Evolutionary conservation across 2,888 invertebrate species (phyloP).

Genomic region (Polietes domitor): DNA sequence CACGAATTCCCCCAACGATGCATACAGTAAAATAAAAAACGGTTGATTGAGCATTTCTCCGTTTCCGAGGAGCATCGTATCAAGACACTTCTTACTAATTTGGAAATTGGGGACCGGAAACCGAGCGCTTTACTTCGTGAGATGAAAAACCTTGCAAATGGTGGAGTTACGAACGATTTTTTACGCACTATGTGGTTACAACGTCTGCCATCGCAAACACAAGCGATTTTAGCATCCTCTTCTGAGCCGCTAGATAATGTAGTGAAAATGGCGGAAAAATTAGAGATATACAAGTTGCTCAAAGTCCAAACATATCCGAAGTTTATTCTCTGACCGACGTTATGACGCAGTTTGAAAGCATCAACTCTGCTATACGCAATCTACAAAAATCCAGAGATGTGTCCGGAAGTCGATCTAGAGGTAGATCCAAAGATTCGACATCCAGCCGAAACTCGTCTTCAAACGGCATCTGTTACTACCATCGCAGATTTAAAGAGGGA

Average conservation of each 20-base stretch:
- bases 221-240: slow-evolving; percentile 31
- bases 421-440: background rate
- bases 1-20: no score
- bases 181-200: slow-evolving; percentile 25
- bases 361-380: no score
- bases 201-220: slow-evolving; percentile 31
- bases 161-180: slow-evolving; percentile 19
- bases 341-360: no score
- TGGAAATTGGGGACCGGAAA: slow-evolving; percentile 42
- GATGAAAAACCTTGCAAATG: slow-evolving; percentile 26
- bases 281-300: background rate
- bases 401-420: no score
- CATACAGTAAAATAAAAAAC: background rate
- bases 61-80: slow-evolving; percentile 38
- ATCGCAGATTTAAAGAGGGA: background rate
- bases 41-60: background rate
- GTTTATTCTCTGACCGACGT: background rate
- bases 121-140: slow-evolving; percentile 24
- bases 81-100: slow-evolving; percentile 13
- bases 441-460: background rate
- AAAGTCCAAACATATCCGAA: background rate
- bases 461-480: background rate
- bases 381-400: no score
- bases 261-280: slow-evolving; percentile 34
- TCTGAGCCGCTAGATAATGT: slow-evolving; percentile 15